Conservation (phyloP, 1,140 invertebrate species). For the Zaprionus africanus region DNA sequence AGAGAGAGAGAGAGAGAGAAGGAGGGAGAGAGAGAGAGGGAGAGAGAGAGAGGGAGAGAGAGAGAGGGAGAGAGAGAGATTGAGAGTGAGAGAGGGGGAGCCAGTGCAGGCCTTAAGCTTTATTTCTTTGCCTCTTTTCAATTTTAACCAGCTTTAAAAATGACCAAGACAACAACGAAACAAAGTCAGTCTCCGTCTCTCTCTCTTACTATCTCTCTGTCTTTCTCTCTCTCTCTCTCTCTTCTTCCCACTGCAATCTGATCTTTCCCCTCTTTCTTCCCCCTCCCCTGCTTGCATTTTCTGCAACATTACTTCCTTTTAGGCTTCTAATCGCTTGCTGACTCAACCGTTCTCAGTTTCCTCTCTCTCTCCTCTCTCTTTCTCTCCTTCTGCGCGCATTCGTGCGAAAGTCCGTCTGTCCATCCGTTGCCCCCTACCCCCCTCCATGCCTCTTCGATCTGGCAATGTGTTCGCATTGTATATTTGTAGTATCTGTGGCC, state of each 20-base stretch:
- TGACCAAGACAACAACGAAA: constrained; percentile 44
- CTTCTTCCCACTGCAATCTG: background rate
- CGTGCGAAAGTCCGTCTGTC: constrained; percentile 77
- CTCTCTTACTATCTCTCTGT: constrained; percentile 28
- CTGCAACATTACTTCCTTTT: constrained; percentile 84
- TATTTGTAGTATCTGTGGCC: constrained; percentile 51
- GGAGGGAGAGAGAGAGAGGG: constrained; percentile 2
- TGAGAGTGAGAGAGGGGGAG: constrained; percentile 7
- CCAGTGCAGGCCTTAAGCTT: constrained; percentile 52
- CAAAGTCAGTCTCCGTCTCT: constrained; percentile 25
- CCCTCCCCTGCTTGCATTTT: constrained; percentile 66
- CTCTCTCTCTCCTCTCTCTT: background rate
- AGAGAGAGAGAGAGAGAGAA: background rate
- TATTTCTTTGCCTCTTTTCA: constrained; percentile 55
- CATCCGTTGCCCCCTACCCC: constrained; percentile 21
- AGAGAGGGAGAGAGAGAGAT: background rate
- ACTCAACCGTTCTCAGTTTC: constrained; percentile 59
- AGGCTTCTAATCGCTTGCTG: constrained; percentile 80
- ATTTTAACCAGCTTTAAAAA: constrained; percentile 78
- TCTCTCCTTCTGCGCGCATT: constrained; percentile 51
- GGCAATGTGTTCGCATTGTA: constrained; percentile 45
- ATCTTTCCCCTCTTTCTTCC: background rate
- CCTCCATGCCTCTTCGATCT: background rate
- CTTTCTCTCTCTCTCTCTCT: constrained; percentile 3
- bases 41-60: constrained; percentile 4